These are phyloP conservation scores for Eurypyga helias DNA, from an alignment of 2,113 vertebrate species.

Conservation along the genomic window DNA sequence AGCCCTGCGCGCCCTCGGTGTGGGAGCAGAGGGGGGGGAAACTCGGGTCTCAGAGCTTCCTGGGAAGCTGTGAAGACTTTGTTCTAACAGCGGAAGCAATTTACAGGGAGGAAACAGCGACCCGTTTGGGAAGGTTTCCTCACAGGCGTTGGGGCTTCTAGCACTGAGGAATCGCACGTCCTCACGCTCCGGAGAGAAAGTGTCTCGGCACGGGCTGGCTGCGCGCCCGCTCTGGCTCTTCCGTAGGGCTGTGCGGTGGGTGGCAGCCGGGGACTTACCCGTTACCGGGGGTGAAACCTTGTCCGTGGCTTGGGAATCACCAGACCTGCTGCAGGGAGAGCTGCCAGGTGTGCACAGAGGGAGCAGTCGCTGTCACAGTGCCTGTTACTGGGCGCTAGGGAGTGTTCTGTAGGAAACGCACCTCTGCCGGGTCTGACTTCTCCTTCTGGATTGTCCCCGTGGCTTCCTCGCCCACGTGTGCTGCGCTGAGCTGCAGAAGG, in stretches of 20 bases:
- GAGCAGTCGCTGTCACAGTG: accelerated
- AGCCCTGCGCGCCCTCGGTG: neutral
- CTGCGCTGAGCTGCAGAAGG: neutral
- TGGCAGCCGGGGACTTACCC: neutral
- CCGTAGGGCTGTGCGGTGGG: accelerated
- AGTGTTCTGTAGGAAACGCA: accelerated
- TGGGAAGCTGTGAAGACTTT: slow-evolving; percentile 37
- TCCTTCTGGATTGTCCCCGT: neutral
- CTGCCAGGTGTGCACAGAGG: neutral
- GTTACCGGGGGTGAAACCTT: accelerated
- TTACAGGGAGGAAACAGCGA: neutral
- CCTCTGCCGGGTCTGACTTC: neutral
- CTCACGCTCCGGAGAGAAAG: neutral
- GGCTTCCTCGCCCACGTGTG: too few relatives aligned
- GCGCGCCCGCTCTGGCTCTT: neutral
- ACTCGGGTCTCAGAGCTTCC: slow-evolving; percentile 15
- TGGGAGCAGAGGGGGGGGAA: neutral
- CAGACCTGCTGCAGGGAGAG: neutral
- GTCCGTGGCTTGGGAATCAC: accelerated
- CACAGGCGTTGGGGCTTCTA: neutral
- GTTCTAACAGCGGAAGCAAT: neutral
- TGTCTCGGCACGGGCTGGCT: accelerated
- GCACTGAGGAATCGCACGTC: neutral
- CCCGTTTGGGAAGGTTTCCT: neutral
- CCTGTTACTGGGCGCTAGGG: neutral